These are phyloP conservation scores for Pachymerium ferrugineum DNA, from an alignment of 2,888 invertebrate species.

Conservation along the genomic window DNA sequence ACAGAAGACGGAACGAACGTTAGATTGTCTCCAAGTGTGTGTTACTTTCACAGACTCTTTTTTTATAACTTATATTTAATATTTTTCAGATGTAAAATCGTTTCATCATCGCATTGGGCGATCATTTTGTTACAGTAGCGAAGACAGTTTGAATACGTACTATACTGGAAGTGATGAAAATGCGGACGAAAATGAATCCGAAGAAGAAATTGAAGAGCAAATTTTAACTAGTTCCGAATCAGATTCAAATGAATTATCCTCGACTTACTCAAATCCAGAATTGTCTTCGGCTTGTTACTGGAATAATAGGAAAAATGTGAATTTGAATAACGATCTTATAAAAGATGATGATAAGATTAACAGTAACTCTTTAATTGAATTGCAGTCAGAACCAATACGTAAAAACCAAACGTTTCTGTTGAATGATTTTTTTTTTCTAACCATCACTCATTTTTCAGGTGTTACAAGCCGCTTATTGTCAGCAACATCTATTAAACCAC, in stretches of 20 bases:
- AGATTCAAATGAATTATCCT: background rate
- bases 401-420: background rate
- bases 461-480: background rate
- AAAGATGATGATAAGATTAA: background rate
- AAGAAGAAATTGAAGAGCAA: slow-evolving; percentile 15
- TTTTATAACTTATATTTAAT: too few species aligned
- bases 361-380: background rate
- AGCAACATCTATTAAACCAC: background rate
- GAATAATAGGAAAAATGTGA: background rate
- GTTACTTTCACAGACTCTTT: too few species aligned
- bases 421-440: background rate
- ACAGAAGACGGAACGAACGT: slow-evolving; percentile 1
- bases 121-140: background rate
- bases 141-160: background rate
- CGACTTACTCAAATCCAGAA: background rate
- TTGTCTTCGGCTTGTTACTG: background rate
- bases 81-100: background rate
- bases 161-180: background rate
- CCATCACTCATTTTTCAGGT: background rate
- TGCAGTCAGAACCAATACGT: background rate
- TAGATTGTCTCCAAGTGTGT: background rate
- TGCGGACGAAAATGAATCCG: background rate
- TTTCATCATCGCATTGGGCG: background rate
- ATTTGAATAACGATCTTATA: background rate
- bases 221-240: background rate